Evolutionary conservation across 92 coral and sea anemone genomes (phyloP), one percentile per base, ranked within the genome.

Genomic region (Porites cylindrica): DNA sequence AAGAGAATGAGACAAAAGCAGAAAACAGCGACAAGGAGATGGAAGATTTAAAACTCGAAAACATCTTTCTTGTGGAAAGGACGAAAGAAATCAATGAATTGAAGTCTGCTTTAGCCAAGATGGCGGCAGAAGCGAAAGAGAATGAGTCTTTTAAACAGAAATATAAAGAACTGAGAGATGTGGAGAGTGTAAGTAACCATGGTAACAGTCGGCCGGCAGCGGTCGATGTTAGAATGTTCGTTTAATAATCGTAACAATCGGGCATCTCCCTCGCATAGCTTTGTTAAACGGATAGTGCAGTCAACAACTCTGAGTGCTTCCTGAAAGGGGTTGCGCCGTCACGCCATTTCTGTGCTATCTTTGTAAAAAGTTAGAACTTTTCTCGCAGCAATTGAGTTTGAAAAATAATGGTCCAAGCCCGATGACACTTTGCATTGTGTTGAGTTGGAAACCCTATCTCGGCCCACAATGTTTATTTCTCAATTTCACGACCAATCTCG

Each of bases 181-280:
- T 79, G 47, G 96, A 95, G 78, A 91, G 85, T 91, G 98, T 95
- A 82, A 92, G 96, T 81, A 17, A 9, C 60, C 60, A 54, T 54
- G 13, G 10, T 53, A 54, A 54, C 11, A 13, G 60, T 13, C 11
- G 14, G 12, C 14, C 60, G 60, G 60, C 11, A 54, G 14, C 14
- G 60, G 60, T 54, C 16, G 11, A 54, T 54, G 60, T 13, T 54
- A 10, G 60, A 54, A 8, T 54, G 14, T 38, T 38, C 47, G 47
- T 38, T 38, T 38, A 38, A 38, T 38, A 38, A 38, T 38, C 47
- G 7, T 38, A 38, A 38, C 47, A 38, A 38, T 38, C 47, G 47
- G 47, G 47, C 47, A 38, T 38, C 47, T 38, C 47, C 47, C 47
- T 38, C 6, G 47, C 47, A 38, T 38, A 38, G 47, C 47, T 38